Evolutionary conservation across 2,113 vertebrate species (phyloP).

Genomic region (Atractosteus spatula): DNA sequence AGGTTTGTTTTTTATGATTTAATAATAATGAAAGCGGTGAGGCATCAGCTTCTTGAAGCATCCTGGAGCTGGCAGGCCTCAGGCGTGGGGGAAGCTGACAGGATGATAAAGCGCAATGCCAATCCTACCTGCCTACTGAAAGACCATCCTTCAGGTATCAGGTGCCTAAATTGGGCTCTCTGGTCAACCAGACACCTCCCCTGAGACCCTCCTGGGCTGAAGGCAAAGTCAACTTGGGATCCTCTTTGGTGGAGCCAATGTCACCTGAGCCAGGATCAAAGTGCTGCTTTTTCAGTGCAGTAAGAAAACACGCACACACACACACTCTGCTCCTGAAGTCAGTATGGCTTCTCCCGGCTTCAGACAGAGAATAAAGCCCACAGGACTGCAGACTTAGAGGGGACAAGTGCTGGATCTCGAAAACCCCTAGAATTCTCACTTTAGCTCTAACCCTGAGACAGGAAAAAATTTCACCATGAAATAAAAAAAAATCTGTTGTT

Average conservation of each 20-base stretch:
- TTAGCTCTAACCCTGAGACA: too few relatives aligned
- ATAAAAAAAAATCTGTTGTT: too few relatives aligned
- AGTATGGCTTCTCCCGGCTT: too few relatives aligned
- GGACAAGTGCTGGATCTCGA: too few relatives aligned
- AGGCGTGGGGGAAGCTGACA: constrained; percentile 64
- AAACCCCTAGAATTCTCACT: too few relatives aligned
- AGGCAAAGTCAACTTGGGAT: constrained; percentile 63
- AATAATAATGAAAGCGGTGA: constrained; percentile 46
- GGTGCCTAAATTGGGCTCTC: constrained; percentile 77
- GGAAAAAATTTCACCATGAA: too few relatives aligned
- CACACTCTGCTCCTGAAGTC: constrained; percentile 12
- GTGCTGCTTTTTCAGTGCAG: constrained; percentile 69
- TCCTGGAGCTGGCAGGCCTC: constrained; percentile 55
- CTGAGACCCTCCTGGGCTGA: constrained; percentile 68
- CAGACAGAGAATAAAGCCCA: too few relatives aligned
- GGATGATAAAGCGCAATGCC: constrained; percentile 72
- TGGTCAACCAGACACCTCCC: constrained; percentile 90
- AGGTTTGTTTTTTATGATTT: background rate
- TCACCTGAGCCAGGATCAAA: constrained; percentile 91
- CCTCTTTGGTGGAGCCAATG: constrained; percentile 72
- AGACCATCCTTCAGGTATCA: constrained; percentile 86
- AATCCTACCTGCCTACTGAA: constrained; percentile 70
- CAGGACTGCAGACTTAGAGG: too few relatives aligned
- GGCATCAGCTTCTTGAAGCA: constrained; percentile 58
- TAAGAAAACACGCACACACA: constrained; percentile 48